Percentiles rank a stretch among this genome's conserved stretches.
Conservation (phyloP, 2,888 invertebrate genomes). For the Diadromus collaris region DNA sequence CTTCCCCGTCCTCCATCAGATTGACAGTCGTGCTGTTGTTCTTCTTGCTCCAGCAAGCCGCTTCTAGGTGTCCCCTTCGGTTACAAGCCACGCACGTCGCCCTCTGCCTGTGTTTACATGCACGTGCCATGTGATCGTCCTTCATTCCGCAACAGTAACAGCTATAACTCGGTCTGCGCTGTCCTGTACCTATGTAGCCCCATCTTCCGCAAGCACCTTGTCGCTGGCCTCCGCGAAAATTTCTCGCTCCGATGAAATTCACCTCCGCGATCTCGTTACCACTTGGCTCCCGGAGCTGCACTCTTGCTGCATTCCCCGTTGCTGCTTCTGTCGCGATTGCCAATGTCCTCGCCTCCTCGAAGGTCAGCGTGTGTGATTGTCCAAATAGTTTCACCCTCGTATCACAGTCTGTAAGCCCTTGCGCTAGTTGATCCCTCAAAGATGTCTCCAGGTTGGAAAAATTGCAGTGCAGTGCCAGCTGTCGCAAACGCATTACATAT, state of each 20-base stretch:
- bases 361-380: background rate
- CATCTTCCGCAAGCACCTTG: background rate
- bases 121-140: background rate
- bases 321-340: background rate
- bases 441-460: conserved; percentile 51
- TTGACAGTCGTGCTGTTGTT: background rate
- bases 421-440: conserved; percentile 57
- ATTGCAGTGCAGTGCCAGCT: conserved; percentile 54
- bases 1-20: background rate
- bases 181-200: background rate
- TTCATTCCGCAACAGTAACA: background rate
- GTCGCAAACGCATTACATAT: conserved; percentile 51
- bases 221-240: background rate
- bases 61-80: background rate
- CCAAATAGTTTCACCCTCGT: background rate
- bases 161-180: background rate
- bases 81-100: background rate
- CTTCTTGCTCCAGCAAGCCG: background rate
- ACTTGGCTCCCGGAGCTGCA: background rate
- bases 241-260: background rate
- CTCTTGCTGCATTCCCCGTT: background rate
- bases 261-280: background rate
- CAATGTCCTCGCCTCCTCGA: conserved; percentile 2
- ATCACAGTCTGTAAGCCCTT: background rate
- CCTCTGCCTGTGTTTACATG: background rate